These are phyloP conservation scores for Aspiorhynchus laticeps DNA, from an alignment of 2,113 vertebrate genomes.

Conservation along the genomic window DNA sequence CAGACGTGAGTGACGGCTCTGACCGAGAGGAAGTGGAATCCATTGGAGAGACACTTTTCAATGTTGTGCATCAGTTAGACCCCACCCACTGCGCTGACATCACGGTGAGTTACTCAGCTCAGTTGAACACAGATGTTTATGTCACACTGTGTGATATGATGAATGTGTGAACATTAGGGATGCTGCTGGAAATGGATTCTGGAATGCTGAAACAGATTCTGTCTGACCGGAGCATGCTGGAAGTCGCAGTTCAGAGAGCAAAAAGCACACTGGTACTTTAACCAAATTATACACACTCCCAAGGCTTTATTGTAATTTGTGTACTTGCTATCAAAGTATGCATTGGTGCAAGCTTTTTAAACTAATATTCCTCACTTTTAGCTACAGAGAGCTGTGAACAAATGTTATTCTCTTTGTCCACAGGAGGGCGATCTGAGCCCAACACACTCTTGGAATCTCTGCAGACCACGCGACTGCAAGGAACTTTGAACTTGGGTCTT, in stretches of 20 bases:
- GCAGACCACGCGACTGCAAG: neutral
- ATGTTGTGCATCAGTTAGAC: slow-evolving; percentile 72
- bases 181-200: slow-evolving; percentile 79
- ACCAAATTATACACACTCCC: slow-evolving; percentile 3
- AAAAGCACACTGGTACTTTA: slow-evolving; percentile 65
- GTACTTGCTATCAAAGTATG: neutral
- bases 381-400: neutral
- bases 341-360: neutral
- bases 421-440: slow-evolving; percentile 34
- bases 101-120: slow-evolving; percentile 68
- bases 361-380: neutral
- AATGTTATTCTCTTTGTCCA: neutral
- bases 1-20: slow-evolving; percentile 64
- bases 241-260: slow-evolving; percentile 75
- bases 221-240: slow-evolving; percentile 66
- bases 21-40: slow-evolving; percentile 72
- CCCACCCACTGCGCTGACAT: slow-evolving; percentile 73
- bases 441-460: neutral
- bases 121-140: neutral
- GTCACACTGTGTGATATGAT: neutral
- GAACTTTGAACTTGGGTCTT: neutral
- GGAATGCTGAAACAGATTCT: slow-evolving; percentile 69
- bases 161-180: slow-evolving; percentile 63
- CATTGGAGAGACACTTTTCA: slow-evolving; percentile 77
- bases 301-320: neutral